Base-by-base conservation (phyloP, 2,797 vertebrate genomes). In the Heliangelus exortis region DNA sequence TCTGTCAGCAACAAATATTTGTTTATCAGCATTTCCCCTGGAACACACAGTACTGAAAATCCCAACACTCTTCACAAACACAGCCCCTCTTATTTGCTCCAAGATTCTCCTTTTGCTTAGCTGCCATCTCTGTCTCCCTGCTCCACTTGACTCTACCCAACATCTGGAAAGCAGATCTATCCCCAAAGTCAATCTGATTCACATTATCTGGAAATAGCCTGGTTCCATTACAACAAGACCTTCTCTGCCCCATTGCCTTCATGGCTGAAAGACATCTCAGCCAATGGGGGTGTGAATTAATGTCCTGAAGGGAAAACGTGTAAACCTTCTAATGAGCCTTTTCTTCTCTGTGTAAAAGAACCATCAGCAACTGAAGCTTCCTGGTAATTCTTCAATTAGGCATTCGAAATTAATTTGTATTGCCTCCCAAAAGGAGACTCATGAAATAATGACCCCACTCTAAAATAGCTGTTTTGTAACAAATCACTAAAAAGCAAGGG, bases 121-220 rank as follows among this genome's bases (percentile, higher is more conserved):
- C 89, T 93, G 74, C 90, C 95, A 96, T 58, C 73, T 87, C 81
- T 18, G 54, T 31, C 88, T 94, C 84, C 78, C 39, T 67, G 74
- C 90, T 96, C 92, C 91, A 89, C 86, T 97, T 91, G 84, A 83
- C 86, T 94, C 55, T 23, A 25, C 39, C 77, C 83, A 91, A 91
- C 96, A 97, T 97, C 96, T 97, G 96, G 97, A 93, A 92, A 96
- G 84, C 95, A 97, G 97, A 97, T 84, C 90, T 85, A 72, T 9
- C 89, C 84, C 95, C 88, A 77, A 92, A 95, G 86, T 86, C 95
- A 97, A 90, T 95, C 89, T 96, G 95, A 91, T 85, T 95, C 90
- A 85, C 89, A 97, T 97, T 96, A 96, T 96, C 93, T 96, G 90
- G 84, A 96, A 97, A 97, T 97, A 96, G 89, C 86, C 82, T 79